Evolutionary conservation across 1,140 invertebrate genomes (phyloP).

Genomic region (Ephestia elutella): DNA sequence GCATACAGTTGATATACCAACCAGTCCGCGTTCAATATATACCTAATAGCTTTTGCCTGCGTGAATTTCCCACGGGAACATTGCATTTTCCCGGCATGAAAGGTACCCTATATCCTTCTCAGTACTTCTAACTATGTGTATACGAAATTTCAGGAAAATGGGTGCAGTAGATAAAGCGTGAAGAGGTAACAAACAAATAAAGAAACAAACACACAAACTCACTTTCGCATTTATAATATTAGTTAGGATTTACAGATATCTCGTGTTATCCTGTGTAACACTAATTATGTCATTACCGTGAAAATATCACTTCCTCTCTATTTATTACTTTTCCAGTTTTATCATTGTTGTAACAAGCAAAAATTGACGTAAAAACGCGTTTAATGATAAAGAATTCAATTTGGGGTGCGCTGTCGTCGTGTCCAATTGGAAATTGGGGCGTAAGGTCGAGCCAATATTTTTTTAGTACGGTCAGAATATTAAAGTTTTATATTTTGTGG

Average conservation of each 20-base stretch:
- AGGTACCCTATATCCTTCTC: background rate
- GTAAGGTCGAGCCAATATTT: background rate
- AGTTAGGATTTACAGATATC: too few species aligned
- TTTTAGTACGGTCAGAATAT: background rate
- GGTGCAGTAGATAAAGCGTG: background rate
- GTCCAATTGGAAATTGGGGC: slow-evolving; percentile 16
- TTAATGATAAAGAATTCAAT: slow-evolving; percentile 25
- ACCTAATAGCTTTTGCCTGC: too few species aligned
- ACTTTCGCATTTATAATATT: too few species aligned
- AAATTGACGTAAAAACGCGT: slow-evolving; percentile 2
- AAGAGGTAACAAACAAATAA: too few species aligned
- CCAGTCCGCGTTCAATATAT: too few species aligned
- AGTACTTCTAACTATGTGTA: background rate
- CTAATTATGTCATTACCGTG: too few species aligned
- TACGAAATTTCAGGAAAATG: background rate
- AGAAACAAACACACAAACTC: too few species aligned
- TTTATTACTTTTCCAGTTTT: too few species aligned
- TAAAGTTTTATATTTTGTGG: background rate
- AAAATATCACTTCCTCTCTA: too few species aligned
- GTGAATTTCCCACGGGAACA: background rate
- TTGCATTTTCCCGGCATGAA: background rate
- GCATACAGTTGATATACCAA: too few species aligned
- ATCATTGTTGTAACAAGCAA: background rate
- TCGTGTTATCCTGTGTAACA: too few species aligned
- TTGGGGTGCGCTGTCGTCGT: slow-evolving; percentile 12